These are phyloP conservation scores for Prionailurus bengalensis DNA, from an alignment of 2,113 vertebrate genomes.

Conservation along the genomic window DNA sequence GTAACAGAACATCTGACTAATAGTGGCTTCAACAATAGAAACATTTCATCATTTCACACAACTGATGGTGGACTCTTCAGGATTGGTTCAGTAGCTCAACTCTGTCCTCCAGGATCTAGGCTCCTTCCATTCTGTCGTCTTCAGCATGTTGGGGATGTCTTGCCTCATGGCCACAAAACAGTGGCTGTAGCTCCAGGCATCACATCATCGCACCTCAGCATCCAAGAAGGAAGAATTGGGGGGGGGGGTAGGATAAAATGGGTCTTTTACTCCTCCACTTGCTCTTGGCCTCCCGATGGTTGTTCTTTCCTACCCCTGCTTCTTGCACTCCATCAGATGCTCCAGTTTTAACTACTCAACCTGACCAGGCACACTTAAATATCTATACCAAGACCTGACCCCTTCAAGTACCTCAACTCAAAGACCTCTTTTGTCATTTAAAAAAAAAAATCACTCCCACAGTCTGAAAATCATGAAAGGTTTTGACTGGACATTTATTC, in stretches of 20 bases:
- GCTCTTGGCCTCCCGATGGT: neutral
- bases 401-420: neutral
- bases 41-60: neutral
- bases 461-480: conserved; percentile 17
- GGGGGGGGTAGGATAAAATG: neutral
- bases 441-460: neutral
- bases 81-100: neutral
- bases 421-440: conserved; percentile 16
- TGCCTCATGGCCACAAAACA: neutral
- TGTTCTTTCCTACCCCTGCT: neutral
- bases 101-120: neutral
- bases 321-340: neutral
- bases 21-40: neutral
- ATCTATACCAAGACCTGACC: neutral
- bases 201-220: neutral
- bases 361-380: neutral
- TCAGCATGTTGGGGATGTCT: neutral
- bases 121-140: neutral
- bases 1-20: neutral
- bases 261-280: neutral
- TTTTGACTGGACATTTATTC: neutral
- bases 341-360: neutral
- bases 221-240: neutral
- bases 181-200: neutral
- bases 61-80: neutral